Evolutionary conservation across 2,888 invertebrate genomes (phyloP).

Genomic region (Tachina fera): DNA sequence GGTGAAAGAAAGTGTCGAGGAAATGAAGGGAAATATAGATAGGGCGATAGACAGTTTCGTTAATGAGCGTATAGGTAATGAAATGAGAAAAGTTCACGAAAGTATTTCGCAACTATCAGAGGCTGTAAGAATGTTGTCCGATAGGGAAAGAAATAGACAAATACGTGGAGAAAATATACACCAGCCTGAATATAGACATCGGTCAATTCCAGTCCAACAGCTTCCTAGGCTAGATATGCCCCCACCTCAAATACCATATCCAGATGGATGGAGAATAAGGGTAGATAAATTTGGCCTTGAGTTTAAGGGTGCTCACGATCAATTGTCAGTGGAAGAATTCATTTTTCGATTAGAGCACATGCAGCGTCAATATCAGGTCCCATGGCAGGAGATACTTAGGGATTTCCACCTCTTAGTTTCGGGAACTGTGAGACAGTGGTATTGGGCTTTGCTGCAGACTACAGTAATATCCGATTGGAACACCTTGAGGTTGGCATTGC

Average conservation of each 20-base stretch:
- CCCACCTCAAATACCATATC: neutral
- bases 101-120: neutral
- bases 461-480: neutral
- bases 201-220: neutral
- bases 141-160: neutral
- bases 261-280: constrained; percentile 13
- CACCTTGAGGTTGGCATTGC: neutral
- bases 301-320: neutral
- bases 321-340: neutral
- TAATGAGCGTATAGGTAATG: neutral
- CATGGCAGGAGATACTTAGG: neutral
- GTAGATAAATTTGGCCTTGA: constrained; percentile 27
- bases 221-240: neutral
- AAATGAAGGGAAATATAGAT: neutral
- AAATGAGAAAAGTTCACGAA: neutral
- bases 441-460: neutral
- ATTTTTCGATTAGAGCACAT: neutral
- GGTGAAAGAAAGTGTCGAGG: constrained; percentile 8
- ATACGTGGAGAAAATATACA: no score
- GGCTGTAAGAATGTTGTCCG: neutral
- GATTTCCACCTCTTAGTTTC: neutral
- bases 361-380: constrained; percentile 1
- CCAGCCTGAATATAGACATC: neutral
- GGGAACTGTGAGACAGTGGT: neutral
- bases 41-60: neutral